Evolutionary conservation across 2,113 vertebrate species (phyloP), one percentile per base, ranked within the genome.

Genomic region (Isurus oxyrinchus): DNA sequence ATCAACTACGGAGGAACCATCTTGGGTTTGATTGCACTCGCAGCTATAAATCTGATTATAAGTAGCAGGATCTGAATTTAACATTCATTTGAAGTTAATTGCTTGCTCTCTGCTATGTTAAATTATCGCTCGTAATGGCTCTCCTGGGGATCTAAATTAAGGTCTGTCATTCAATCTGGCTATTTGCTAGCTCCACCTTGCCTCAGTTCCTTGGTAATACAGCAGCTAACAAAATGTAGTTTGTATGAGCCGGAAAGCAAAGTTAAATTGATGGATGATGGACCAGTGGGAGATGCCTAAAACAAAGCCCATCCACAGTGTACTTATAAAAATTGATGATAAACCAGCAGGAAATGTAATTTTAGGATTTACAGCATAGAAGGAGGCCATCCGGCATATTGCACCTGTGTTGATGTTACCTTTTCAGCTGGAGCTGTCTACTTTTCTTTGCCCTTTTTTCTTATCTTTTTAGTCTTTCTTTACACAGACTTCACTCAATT

Each of bases 11-110:
- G 88, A 57, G 55, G 55, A 91, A 31, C 55, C 55, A 91, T 59
- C 55, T 91, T 91, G 55, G 55, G 88, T 91, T 91, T 91, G 88
- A 91, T 95, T 67, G 61, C 63, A 67, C 69, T 44, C 23, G 16
- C 93, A 25, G 35, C 61, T 49, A 95, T 67, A 94, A 94, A 66
- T 94, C 49, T 94, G 93, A 95, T 69, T 67, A 53, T 95, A 95
- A 95, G 7, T 63, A 95, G 63, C 63, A 49, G 40, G 63, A 95
- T 40, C 3, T 67, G 93, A 95, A 66, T 95, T 69, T 44, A 49
- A 49, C n/a, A 44, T 95, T 95, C 40, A 59, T 35, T 91, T 67
- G 93, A 95, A 19, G 40, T 23, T 49, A 94, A 95, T 95, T 95
- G 31, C 91, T 66, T 44, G 49, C 87, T 31, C 87, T 90, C 25